A percentile compares a stretch with the other conserved stretches of the same genome.
Evolutionary conservation across 2,113 vertebrate species (phyloP).

Genomic region (Calypte anna): DNA sequence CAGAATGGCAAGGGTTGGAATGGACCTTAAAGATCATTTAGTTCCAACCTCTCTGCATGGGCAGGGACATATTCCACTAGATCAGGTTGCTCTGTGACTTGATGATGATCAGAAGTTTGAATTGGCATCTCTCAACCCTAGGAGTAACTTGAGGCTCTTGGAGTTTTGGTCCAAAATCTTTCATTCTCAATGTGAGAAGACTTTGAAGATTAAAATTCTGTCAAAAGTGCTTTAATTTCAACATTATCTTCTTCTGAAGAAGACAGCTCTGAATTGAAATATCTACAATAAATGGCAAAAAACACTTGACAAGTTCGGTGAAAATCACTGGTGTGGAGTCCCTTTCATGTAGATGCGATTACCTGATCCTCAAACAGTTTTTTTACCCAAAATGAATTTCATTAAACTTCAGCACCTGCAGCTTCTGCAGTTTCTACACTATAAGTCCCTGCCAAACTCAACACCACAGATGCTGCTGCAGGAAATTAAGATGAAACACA

Average conservation of each 20-base stretch:
- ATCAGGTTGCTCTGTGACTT: not conserved
- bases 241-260: not conserved
- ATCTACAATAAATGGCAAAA: not conserved
- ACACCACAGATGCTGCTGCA: not conserved
- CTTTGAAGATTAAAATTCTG: not conserved
- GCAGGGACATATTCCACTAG: not conserved
- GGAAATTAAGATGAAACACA: not conserved
- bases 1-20: too few species aligned
- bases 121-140: not conserved
- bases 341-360: not conserved
- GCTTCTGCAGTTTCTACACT: not conserved
- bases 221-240: not conserved
- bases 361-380: not conserved
- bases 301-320: not conserved
- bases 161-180: not conserved
- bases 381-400: not conserved
- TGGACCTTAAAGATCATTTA: too few species aligned
- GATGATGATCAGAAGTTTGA: not conserved
- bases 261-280: not conserved
- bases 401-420: not conserved
- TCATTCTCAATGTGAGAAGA: not conserved
- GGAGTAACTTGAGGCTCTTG: not conserved
- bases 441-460: not conserved
- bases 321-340: not conserved
- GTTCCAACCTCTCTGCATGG: too few species aligned